Percentiles rank a stretch among this genome's conserved stretches.
Evolutionary conservation across 2,797 vertebrate species (phyloP).

Genomic region (Lepus oiostolus): DNA sequence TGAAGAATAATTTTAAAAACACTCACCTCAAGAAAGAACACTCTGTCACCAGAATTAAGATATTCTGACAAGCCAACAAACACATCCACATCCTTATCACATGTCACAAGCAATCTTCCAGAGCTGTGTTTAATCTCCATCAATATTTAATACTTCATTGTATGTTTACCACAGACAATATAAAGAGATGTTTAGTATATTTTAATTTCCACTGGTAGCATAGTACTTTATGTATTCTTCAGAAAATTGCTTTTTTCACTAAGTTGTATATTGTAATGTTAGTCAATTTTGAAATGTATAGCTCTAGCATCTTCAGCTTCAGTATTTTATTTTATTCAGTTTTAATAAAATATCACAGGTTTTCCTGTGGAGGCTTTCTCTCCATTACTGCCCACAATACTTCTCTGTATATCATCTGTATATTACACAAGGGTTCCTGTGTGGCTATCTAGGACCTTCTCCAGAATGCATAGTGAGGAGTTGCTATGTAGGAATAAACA

Average conservation of each 20-base stretch:
- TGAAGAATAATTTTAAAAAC: not conserved
- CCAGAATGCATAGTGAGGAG: not conserved
- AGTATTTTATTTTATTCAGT: not conserved
- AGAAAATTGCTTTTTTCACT: conserved; percentile 18
- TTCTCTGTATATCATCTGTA: not conserved
- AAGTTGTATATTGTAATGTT: not conserved
- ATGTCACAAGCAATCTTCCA: not conserved
- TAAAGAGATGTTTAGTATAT: not conserved
- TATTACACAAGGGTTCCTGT: not conserved
- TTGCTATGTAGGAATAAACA: not conserved
- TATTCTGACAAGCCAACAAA: not conserved
- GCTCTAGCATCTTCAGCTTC: not conserved
- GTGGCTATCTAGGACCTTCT: not conserved
- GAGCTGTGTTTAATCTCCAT: not conserved
- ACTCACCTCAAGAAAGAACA: not conserved
- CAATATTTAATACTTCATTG: conserved; percentile 2
- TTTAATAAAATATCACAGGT: conserved; percentile 40
- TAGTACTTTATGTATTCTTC: not conserved
- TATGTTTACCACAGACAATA: not conserved
- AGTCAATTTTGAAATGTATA: not conserved
- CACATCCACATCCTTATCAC: not conserved
- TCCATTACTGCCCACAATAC: not conserved
- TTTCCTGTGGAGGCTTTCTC: not conserved
- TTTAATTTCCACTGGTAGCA: not conserved
- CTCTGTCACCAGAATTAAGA: not conserved